Evolutionary conservation across 1,140 invertebrate species (phyloP), one percentile per base, ranked within the genome.

Genomic region (Ruditapes philippinarum): DNA sequence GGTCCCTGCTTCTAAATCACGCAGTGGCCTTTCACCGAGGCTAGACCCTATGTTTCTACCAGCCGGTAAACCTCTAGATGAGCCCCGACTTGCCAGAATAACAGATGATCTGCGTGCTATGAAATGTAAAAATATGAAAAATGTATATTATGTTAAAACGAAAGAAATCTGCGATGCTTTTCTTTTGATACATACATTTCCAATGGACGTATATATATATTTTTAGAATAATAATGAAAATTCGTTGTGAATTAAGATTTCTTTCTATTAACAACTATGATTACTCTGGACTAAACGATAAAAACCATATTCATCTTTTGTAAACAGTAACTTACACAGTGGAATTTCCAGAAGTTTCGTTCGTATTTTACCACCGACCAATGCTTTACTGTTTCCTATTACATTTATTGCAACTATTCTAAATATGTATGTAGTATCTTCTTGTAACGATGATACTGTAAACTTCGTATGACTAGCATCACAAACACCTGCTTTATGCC

Each of bases 241-340:
- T n/a, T n/a, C n/a, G n/a, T n/a, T n/a, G n/a, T n/a, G n/a, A n/a
- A n/a, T n/a, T n/a, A n/a, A n/a, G n/a, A n/a, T n/a, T n/a, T n/a
- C n/a, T n/a, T n/a, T n/a, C n/a, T n/a, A n/a, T n/a, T n/a, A n/a
- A n/a, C n/a, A n/a, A n/a, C n/a, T n/a, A n/a, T n/a, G n/a, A n/a
- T n/a, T n/a, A n/a, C n/a, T n/a, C n/a, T n/a, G n/a, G n/a, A n/a
- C n/a, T n/a, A n/a, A n/a, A n/a, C n/a, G n/a, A n/a, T n/a, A n/a
- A n/a, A n/a, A n/a, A n/a, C n/a, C n/a, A n/a, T n/a, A n/a, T n/a
- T n/a, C n/a, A n/a, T n/a, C n/a, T n/a, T n/a, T n/a, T n/a, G n/a
- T n/a, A n/a, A n/a, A n/a, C n/a, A n/a, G n/a, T n/a, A 62, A 84
- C 84, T 62, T 86, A 86, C 84, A 76, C 17, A 86, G n/a, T 11